A percentile compares a stretch with the other conserved stretches of the same genome.
Conservation (phyloP, 1,140 invertebrate species). For the Oedothorax gibbosus region DNA sequence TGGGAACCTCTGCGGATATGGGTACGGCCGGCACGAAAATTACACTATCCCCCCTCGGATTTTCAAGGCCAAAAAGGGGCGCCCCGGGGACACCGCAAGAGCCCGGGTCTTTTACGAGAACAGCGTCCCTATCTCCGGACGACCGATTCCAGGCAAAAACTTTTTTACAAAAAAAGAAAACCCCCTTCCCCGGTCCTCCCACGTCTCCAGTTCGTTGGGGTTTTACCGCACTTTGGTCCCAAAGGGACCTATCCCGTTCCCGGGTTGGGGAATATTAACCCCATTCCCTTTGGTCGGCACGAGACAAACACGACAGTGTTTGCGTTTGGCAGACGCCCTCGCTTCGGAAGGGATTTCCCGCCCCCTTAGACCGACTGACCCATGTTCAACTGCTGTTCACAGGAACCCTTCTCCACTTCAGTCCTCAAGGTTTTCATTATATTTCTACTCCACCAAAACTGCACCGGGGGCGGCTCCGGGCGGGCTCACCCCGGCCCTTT, state of each 20-base stretch:
- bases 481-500: conserved; percentile 75
- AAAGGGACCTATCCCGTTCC: conserved; percentile 65
- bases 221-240: no score
- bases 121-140: no score
- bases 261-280: conserved; percentile 71
- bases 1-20: conserved; percentile 71
- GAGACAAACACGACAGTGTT: neutral
- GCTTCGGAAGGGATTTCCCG: conserved; percentile 70
- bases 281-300: conserved; percentile 66
- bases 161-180: neutral
- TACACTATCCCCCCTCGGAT: neutral
- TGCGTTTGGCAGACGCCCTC: no score
- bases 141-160: neutral
- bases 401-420: conserved; percentile 88
- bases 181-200: neutral
- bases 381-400: conserved; percentile 90
- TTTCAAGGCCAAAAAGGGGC: neutral
- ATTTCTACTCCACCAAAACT: conserved; percentile 70
- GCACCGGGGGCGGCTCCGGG: conserved; percentile 62
- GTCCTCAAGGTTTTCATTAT: conserved; percentile 74
- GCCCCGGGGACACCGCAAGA: neutral
- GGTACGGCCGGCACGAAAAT: conserved; percentile 58
- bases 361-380: conserved; percentile 81
- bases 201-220: conserved; percentile 42
- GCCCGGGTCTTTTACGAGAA: neutral